phyloP scores from a whole-genome alignment of 2,888 invertebrate species.

The Eupithecia inturbata region DNA sequence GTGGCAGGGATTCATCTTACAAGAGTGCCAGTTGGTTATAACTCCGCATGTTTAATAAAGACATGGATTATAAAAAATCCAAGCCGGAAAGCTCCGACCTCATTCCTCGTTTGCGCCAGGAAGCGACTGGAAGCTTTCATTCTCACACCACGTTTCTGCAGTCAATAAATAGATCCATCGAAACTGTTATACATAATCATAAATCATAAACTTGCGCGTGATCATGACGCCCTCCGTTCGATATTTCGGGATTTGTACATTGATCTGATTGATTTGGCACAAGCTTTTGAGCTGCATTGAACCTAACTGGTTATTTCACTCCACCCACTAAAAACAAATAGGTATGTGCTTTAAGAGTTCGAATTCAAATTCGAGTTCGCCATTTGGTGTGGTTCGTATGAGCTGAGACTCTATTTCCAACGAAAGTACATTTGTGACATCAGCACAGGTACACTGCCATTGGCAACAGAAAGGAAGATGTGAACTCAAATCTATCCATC shows the following conservation, averaged over 20 bases:
- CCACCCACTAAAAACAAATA: not conserved
- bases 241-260: conserved; percentile 39
- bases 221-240: conserved; percentile 53
- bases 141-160: conserved; percentile 67
- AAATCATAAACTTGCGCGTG: conserved; percentile 61
- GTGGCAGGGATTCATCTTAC: not conserved
- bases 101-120: conserved; percentile 75
- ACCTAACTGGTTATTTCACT: not conserved
- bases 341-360: not conserved
- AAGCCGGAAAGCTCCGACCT: conserved; percentile 67
- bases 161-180: conserved; percentile 78
- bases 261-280: conserved; percentile 11
- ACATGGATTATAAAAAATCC: conserved; percentile 46
- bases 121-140: conserved; percentile 78
- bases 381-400: no score
- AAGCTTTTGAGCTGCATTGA: conserved; percentile 2
- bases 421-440: no score
- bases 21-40: not conserved
- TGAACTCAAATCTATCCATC: no score
- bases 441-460: no score
- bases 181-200: conserved; percentile 59
- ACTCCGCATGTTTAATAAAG: not conserved
- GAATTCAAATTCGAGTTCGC: no score
- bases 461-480: no score
- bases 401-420: no score